A percentile compares a stretch with the other conserved stretches of the same genome.
Conservation (phyloP, 2,888 invertebrate species). For the Tribolium freemani region DNA sequence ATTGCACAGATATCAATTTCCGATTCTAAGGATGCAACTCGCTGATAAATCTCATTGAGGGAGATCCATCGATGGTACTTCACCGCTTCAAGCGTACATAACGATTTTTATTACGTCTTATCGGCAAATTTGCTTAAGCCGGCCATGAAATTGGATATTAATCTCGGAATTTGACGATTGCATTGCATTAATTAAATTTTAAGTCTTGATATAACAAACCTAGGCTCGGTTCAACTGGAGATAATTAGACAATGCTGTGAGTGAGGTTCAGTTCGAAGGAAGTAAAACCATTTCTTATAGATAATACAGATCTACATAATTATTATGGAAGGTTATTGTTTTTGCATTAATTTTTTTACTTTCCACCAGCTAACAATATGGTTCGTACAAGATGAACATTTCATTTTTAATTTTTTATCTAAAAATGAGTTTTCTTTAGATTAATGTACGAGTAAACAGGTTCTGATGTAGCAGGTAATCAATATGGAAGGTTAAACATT, state of each 20-base stretch:
- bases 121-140: conserved; percentile 15
- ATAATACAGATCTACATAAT: no score
- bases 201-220: conserved; percentile 22
- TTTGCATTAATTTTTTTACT: no score
- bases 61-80: conserved; percentile 4
- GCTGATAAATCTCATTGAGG: conserved; percentile 18
- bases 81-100: neutral
- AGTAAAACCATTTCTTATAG: no score
- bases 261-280: no score
- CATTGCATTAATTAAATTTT: conserved; percentile 29
- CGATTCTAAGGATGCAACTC: conserved; percentile 20
- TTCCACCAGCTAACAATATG: no score
- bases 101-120: conserved; percentile 18
- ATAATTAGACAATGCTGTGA: neutral
- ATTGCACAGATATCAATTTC: conserved; percentile 51
- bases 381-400: neutral
- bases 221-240: neutral
- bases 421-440: neutral
- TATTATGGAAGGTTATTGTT: no score
- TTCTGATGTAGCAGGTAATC: neutral
- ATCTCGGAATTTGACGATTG: conserved; percentile 25
- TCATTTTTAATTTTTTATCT: neutral
- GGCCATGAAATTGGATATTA: conserved; percentile 25
- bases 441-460: neutral
- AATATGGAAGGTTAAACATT: neutral